Conservation (phyloP, 2,797 vertebrate species). For the Manis crassicaudata region DNA sequence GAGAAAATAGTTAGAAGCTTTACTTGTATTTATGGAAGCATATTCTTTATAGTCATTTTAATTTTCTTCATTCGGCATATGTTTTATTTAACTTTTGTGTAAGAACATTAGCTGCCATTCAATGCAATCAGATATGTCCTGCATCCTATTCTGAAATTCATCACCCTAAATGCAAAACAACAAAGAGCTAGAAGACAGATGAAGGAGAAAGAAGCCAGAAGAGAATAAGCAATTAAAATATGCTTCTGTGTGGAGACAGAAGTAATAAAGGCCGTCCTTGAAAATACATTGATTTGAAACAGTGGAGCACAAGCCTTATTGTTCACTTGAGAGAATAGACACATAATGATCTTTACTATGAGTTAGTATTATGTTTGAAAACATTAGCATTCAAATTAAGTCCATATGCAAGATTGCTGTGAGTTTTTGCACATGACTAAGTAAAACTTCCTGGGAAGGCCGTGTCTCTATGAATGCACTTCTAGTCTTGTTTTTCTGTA, state of each 20-base stretch:
- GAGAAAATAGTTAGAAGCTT: not conserved
- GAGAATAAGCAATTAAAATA: constrained; percentile 61
- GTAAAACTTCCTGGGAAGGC: not conserved
- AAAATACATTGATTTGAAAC: constrained; percentile 45
- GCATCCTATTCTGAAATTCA: constrained; percentile 19
- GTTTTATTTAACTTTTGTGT: constrained; percentile 51
- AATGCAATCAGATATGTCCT: constrained; percentile 20
- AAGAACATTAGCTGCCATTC: constrained; percentile 32
- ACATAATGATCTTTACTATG: not conserved
- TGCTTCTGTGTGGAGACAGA: not conserved
- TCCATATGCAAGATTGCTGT: not conserved
- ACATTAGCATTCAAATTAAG: constrained; percentile 52
- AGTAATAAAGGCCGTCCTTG: constrained; percentile 47
- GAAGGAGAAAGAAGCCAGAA: constrained; percentile 50
- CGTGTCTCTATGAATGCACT: not conserved
- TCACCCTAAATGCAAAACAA: constrained; percentile 12
- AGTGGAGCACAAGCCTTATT: not conserved
- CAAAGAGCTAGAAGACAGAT: constrained; percentile 34
- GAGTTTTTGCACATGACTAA: not conserved
- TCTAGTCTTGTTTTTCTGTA: not conserved
- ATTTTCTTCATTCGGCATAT: not conserved
- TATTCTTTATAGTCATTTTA: constrained; percentile 18
- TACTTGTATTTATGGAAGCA: not conserved
- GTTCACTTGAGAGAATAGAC: constrained; percentile 50
- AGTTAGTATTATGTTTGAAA: constrained; percentile 36